phyloP scores from a whole-genome alignment of 2,888 invertebrate genomes.

The Hyppa rectilinea region DNA sequence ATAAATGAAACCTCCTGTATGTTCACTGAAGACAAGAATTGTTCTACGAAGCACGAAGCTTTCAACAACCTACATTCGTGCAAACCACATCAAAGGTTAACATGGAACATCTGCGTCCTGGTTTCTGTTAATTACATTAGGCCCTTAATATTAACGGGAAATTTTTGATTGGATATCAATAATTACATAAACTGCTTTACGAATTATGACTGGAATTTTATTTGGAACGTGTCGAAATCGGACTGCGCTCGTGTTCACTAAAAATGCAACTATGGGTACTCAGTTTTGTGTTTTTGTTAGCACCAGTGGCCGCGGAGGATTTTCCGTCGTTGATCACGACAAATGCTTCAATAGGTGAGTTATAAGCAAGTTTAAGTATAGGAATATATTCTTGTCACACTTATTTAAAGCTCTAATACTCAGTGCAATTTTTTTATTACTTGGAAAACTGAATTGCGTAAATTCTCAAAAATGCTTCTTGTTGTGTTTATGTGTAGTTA shows the following conservation, averaged over 20 bases:
- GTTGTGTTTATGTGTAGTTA: background rate
- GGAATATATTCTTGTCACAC: background rate
- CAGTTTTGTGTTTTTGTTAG: constrained; percentile 70
- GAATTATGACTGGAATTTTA: constrained; percentile 79
- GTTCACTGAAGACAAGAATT: constrained; percentile 27
- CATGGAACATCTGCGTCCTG: constrained; percentile 75
- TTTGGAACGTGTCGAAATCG: constrained; percentile 58
- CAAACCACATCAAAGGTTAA: constrained; percentile 78
- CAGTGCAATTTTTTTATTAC: background rate
- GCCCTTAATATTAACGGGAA: constrained; percentile 66
- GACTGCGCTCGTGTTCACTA: constrained; percentile 64
- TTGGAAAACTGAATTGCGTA: background rate
- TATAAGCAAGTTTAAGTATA: no score
- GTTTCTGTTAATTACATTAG: constrained; percentile 63
- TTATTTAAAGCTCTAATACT: background rate
- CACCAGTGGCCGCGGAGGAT: constrained; percentile 86
- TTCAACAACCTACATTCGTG: constrained; percentile 60
- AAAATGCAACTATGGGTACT: constrained; percentile 80
- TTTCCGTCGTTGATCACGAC: constrained; percentile 93
- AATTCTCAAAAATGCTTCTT: background rate
- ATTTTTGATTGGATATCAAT: constrained; percentile 63
- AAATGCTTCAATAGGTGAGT: constrained; percentile 94
- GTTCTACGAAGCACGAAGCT: constrained; percentile 53
- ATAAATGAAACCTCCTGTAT: constrained; percentile 49
- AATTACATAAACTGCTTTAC: constrained; percentile 62